Conservation (phyloP, 2,113 vertebrate genomes). For the Candoia aspera region DNA sequence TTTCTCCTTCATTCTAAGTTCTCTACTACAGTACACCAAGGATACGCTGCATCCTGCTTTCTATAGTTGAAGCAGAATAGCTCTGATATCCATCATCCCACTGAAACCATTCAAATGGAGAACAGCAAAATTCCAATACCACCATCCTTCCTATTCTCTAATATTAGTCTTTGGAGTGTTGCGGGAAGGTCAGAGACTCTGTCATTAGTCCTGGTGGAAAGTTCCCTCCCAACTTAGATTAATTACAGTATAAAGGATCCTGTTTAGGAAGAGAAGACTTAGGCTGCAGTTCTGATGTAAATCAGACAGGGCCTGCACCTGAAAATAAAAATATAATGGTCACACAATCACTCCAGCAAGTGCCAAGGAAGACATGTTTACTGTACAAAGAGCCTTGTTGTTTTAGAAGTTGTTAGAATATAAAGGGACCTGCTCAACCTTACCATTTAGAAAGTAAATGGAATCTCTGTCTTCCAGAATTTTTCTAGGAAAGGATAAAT, state of each 20-base stretch:
- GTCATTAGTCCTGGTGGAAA: neutral
- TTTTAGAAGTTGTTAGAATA: neutral
- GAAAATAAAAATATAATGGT: neutral
- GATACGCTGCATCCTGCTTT: neutral
- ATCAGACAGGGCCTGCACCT: neutral
- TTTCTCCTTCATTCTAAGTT: conserved; percentile 10
- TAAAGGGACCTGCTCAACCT: neutral
- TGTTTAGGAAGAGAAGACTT: neutral
- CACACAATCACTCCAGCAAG: neutral
- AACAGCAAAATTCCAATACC: neutral
- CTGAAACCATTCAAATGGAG: neutral
- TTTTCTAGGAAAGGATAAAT: neutral
- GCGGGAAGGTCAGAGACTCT: neutral
- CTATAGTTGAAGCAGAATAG: neutral
- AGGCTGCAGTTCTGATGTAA: neutral
- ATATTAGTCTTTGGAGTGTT: neutral
- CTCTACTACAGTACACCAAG: neutral
- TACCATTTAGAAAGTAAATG: neutral
- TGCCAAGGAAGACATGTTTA: neutral
- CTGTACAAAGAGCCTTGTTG: neutral
- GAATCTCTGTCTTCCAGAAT: neutral
- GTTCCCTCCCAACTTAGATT: neutral
- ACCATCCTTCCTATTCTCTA: neutral
- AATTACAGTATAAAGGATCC: neutral
- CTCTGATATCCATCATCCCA: neutral